Evolutionary conservation across 1,140 invertebrate genomes (phyloP).

Genomic region (Pseudoatta argentina): DNA sequence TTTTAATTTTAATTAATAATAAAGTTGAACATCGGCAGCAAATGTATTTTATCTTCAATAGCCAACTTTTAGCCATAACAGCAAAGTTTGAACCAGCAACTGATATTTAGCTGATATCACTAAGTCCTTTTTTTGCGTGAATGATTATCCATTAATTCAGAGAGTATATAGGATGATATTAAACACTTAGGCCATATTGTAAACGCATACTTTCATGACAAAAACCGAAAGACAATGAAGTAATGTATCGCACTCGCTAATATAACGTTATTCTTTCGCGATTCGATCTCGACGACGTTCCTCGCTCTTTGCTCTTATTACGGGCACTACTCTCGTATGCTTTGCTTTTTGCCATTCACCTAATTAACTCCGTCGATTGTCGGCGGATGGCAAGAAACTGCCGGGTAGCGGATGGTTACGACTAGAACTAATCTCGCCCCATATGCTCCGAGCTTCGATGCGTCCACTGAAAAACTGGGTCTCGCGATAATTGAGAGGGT

Average conservation of each 20-base stretch:
- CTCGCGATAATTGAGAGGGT: constrained; percentile 63
- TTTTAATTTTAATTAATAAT: too few species aligned
- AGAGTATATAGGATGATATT: background rate
- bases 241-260: constrained; percentile 35
- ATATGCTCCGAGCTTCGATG: background rate
- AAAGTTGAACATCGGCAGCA: too few species aligned
- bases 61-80: too few species aligned
- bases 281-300: constrained; percentile 29
- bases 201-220: background rate
- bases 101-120: too few species aligned
- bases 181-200: background rate
- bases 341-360: constrained; percentile 57
- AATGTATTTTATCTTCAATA: too few species aligned
- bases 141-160: too few species aligned
- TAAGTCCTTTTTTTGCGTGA: too few species aligned
- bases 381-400: constrained; percentile 64
- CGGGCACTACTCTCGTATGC: constrained; percentile 29
- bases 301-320: background rate
- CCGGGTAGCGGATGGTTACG: constrained; percentile 36
- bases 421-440: constrained; percentile 72
- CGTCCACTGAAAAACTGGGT: constrained; percentile 54
- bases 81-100: too few species aligned
- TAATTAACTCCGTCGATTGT: constrained; percentile 76
- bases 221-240: constrained; percentile 15
- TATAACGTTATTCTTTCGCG: constrained; percentile 28